Conservation (phyloP, 1,140 invertebrate genomes). For the Dinoponera quadriceps region DNA sequence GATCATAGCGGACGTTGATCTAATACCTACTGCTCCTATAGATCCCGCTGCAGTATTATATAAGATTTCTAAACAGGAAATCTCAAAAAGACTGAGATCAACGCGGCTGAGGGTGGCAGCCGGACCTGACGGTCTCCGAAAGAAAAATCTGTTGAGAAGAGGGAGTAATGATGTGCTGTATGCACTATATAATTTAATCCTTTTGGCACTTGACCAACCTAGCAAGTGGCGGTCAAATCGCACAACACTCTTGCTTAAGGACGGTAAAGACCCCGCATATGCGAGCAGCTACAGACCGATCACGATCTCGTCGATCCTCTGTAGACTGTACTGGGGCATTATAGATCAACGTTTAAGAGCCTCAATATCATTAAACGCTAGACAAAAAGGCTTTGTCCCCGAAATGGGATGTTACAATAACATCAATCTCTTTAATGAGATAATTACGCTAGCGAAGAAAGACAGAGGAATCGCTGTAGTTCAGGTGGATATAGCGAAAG, state of each 20-base stretch:
- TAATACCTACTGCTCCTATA: no score
- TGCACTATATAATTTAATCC: no score
- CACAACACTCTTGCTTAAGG: slow-evolving; percentile 74
- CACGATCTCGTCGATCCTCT: slow-evolving; percentile 64
- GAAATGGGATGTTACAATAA: slow-evolving; percentile 68
- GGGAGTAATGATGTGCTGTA: no score
- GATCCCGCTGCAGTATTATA: no score
- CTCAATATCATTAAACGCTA: slow-evolving; percentile 29
- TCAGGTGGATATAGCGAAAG: slow-evolving; percentile 35
- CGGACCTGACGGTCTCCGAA: no score
- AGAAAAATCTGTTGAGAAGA: no score
- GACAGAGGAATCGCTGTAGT: slow-evolving; percentile 29
- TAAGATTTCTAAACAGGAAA: no score
- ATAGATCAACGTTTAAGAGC: slow-evolving; percentile 64
- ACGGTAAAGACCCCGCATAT: slow-evolving; percentile 53
- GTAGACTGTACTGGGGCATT: slow-evolving; percentile 66
- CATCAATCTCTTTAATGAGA: slow-evolving; percentile 50
- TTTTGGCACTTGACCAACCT: slow-evolving; percentile 33
- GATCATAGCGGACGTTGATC: no score
- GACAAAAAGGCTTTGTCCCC: slow-evolving; percentile 72
- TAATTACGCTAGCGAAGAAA: slow-evolving; percentile 43
- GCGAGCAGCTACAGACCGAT: slow-evolving; percentile 70
- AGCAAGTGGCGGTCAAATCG: slow-evolving; percentile 68
- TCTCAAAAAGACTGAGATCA: no score
- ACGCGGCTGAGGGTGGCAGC: no score